Evolutionary conservation across 2,888 invertebrate genomes (phyloP).

Genomic region (Heliconius hortense): DNA sequence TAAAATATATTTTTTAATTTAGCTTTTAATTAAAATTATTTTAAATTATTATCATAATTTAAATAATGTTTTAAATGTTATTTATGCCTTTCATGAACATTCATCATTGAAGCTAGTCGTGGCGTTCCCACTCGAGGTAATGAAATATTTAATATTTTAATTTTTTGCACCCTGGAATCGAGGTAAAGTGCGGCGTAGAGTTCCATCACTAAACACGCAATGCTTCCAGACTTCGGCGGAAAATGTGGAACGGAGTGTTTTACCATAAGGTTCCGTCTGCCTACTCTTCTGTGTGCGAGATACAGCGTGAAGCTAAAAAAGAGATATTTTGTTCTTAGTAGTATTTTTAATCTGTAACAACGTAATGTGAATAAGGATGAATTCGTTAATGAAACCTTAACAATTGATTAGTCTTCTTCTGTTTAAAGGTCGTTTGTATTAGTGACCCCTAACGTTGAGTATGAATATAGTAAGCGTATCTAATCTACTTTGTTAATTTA

Average conservation of each 20-base stretch:
- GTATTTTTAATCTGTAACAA: not conserved
- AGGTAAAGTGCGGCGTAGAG: too few relatives aligned
- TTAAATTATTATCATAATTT: not conserved
- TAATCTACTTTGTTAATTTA: not conserved
- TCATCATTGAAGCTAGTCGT: too few relatives aligned
- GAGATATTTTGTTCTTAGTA: not conserved
- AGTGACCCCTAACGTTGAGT: not conserved
- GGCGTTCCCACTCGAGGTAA: too few relatives aligned
- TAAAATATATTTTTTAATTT: not conserved
- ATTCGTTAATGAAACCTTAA: conserved; percentile 20
- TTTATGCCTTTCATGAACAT: not conserved
- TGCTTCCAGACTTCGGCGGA: too few relatives aligned
- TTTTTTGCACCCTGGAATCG: too few relatives aligned
- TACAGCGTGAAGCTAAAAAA: not conserved
- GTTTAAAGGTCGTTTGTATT: conserved; percentile 1
- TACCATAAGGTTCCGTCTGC: too few relatives aligned
- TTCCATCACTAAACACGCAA: too few relatives aligned
- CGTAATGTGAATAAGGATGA: not conserved
- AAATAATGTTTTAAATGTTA: not conserved
- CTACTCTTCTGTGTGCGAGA: too few relatives aligned
- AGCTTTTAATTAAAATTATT: not conserved
- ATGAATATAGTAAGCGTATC: not conserved
- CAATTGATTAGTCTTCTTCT: conserved; percentile 17
- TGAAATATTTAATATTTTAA: too few relatives aligned
- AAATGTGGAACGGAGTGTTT: too few relatives aligned